phyloP scores from a whole-genome alignment of 2,113 vertebrate species.

The human (Homo sapiens) region GRCh38 chrX:18529501-18530000 shows the following conservation, averaged over 20 bases:
- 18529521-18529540: slow-evolving; percentile 6
- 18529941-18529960: not conserved
- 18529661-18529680: not conserved
- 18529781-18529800: not conserved
- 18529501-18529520: not conserved
- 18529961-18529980: not conserved
- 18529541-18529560: not conserved
- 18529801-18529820: not conserved
- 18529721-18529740: slow-evolving; percentile 8
- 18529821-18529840: not conserved
- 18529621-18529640: slow-evolving; percentile 1
- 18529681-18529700: not conserved
- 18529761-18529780: not conserved
- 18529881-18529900: slow-evolving; percentile 26
- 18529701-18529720: not conserved
- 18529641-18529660: not conserved
- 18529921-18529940: slow-evolving; percentile 40
- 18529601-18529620: slow-evolving; percentile 15
- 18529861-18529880: not conserved
- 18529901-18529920: not conserved
- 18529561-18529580: not conserved
- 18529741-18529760: not conserved
- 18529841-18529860: not conserved
- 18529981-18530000: slow-evolving; percentile 25
- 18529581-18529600: not conserved